Evolutionary conservation across 2,797 vertebrate genomes (phyloP).

Genomic region (Phyllotis vaccarum): DNA sequence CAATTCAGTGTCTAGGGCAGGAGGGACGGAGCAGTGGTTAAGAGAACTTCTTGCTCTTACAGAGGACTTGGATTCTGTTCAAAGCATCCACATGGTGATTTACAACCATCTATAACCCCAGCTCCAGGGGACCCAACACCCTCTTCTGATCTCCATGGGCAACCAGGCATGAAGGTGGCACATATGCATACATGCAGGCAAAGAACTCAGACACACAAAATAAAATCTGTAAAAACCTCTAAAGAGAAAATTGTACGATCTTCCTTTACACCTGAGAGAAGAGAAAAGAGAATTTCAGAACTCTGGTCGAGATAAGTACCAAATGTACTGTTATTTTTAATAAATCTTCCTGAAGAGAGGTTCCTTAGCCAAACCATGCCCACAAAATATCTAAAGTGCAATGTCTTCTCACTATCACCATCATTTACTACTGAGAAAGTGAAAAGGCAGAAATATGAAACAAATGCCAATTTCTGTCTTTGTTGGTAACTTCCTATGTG

Average conservation of each 20-base stretch:
- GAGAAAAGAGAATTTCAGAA: conserved; percentile 52
- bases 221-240: neutral
- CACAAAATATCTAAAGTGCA: conserved; percentile 46
- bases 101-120: neutral
- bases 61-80: neutral
- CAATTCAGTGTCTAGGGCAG: neutral
- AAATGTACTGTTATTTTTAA: conserved; percentile 64
- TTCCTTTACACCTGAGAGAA: conserved; percentile 46
- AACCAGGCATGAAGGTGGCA: neutral
- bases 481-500: neutral
- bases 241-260: conserved; percentile 25
- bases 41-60: neutral
- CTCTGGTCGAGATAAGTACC: conserved; percentile 47
- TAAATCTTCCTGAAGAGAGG: conserved; percentile 53
- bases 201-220: neutral
- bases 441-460: conserved; percentile 68
- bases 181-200: neutral
- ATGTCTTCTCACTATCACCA: conserved; percentile 42
- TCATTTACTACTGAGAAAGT: conserved; percentile 44
- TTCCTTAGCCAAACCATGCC: conserved; percentile 62
- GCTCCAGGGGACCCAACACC: neutral
- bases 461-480: neutral
- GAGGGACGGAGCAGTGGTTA: neutral
- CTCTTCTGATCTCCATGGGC: neutral
- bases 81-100: neutral